These are phyloP conservation scores for Vidua macroura DNA, from an alignment of 2,113 vertebrate species.

Conservation along the genomic window DNA sequence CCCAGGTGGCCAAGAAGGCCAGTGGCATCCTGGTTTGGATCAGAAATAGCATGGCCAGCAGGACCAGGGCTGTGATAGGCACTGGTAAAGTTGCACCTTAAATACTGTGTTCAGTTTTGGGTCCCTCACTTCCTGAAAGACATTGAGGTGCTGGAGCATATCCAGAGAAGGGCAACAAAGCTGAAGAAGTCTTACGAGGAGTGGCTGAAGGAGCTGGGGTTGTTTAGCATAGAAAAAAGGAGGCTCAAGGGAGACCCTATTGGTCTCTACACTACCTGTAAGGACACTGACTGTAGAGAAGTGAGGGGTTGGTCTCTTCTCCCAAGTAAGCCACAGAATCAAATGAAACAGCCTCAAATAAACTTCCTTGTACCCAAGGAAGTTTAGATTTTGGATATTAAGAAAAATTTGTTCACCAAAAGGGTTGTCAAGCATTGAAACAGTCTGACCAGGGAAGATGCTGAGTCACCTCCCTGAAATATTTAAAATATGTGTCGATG, in stretches of 20 bases:
- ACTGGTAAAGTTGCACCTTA: background rate
- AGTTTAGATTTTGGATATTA: background rate
- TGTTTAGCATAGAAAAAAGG: background rate
- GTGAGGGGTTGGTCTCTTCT: background rate
- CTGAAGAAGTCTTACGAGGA: background rate
- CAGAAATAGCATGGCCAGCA: background rate
- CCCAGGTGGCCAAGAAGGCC: background rate
- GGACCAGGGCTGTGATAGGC: background rate
- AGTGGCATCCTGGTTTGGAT: background rate
- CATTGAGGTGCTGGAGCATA: background rate
- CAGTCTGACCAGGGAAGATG: background rate
- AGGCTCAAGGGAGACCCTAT: no score
- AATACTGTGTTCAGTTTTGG: background rate
- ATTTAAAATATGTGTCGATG: background rate
- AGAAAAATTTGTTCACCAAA: background rate
- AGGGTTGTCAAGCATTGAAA: background rate
- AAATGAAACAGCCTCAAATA: background rate
- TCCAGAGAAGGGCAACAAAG: background rate
- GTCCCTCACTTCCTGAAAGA: background rate
- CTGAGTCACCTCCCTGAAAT: background rate
- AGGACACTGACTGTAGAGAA: background rate
- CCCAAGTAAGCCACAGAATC: background rate
- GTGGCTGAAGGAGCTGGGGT: background rate
- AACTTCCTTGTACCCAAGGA: no score
- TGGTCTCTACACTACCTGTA: background rate